Evolutionary conservation across 2,888 invertebrate species (phyloP).

Genomic region (Ommatoiulus sabulosus): DNA sequence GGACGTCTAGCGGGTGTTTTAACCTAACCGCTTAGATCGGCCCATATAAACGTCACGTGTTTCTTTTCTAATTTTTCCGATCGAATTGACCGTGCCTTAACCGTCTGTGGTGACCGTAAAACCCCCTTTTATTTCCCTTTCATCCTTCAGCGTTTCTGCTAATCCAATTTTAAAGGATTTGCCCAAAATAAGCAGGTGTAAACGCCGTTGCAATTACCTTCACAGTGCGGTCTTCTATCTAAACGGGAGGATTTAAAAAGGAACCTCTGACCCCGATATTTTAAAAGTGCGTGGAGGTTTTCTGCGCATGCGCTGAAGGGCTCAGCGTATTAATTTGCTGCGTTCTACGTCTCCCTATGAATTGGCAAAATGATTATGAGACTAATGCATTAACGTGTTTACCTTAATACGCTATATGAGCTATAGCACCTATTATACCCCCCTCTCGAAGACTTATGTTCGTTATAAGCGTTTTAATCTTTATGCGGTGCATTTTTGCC

Average conservation of each 20-base stretch:
- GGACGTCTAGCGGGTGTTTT: no score
- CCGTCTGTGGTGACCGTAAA: slow-evolving; percentile 17
- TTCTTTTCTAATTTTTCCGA: background rate
- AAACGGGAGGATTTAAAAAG: background rate
- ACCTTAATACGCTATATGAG: background rate
- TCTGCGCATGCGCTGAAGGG: background rate
- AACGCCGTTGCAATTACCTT: background rate
- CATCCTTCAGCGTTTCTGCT: background rate
- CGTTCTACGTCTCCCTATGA: background rate
- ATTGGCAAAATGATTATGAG: slow-evolving; percentile 20
- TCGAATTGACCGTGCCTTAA: background rate
- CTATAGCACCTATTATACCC: background rate
- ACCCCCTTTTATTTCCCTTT: background rate
- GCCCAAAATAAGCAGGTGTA: slow-evolving; percentile 15
- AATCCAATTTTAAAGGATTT: slow-evolving; percentile 11
- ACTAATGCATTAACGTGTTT: slow-evolving; percentile 40
- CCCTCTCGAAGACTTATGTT: slow-evolving; percentile 1
- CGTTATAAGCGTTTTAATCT: slow-evolving; percentile 31
- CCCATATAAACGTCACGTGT: background rate
- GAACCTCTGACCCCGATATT: background rate
- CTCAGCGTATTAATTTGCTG: no score
- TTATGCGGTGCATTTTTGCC: background rate
- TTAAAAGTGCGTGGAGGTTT: background rate
- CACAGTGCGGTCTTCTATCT: no score
- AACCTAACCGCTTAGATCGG: background rate